A percentile compares a stretch with the other conserved stretches of the same genome.
Evolutionary conservation across 2,888 invertebrate species (phyloP).

Genomic region (Lordiphosa fenestrarum): DNA sequence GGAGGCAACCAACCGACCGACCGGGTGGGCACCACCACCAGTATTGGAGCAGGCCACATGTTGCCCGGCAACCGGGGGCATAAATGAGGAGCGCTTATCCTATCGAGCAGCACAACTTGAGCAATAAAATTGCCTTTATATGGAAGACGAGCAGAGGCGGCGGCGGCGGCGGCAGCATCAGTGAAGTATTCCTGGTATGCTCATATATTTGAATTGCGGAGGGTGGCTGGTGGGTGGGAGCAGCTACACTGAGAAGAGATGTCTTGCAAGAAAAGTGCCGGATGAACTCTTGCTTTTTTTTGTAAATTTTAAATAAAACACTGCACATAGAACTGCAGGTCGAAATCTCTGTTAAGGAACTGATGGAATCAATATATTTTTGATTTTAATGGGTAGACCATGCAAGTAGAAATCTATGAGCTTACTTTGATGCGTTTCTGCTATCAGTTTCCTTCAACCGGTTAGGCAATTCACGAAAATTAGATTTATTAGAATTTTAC

Average conservation of each 20-base stretch:
- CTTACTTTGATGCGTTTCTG: too few species aligned
- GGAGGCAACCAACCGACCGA: slow-evolving; percentile 36
- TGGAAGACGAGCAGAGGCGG: slow-evolving; percentile 13
- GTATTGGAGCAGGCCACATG: slow-evolving; percentile 50
- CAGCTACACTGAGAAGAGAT: background rate
- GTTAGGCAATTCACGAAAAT: too few species aligned
- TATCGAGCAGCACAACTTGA: slow-evolving; percentile 71
- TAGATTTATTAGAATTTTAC: too few species aligned
- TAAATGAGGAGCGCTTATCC: slow-evolving; percentile 69
- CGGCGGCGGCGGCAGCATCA: slow-evolving; percentile 2
- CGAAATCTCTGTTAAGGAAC: too few species aligned
- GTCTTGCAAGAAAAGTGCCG: too few species aligned
- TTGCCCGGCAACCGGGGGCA: slow-evolving; percentile 61
- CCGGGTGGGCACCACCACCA: background rate
- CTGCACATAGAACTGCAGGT: too few species aligned
- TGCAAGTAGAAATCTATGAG: too few species aligned
- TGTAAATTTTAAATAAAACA: too few species aligned
- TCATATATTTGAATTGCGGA: slow-evolving; percentile 29
- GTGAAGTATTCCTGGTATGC: slow-evolving; percentile 60
- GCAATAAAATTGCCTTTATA: slow-evolving; percentile 72
- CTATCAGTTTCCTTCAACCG: too few species aligned
- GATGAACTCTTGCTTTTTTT: too few species aligned
- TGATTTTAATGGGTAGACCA: too few species aligned
- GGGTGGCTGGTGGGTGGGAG: background rate
- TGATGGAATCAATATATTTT: too few species aligned